These are phyloP conservation scores for Chloroceryle inda DNA, from an alignment of 2,797 vertebrate genomes.

Conservation along the genomic window DNA sequence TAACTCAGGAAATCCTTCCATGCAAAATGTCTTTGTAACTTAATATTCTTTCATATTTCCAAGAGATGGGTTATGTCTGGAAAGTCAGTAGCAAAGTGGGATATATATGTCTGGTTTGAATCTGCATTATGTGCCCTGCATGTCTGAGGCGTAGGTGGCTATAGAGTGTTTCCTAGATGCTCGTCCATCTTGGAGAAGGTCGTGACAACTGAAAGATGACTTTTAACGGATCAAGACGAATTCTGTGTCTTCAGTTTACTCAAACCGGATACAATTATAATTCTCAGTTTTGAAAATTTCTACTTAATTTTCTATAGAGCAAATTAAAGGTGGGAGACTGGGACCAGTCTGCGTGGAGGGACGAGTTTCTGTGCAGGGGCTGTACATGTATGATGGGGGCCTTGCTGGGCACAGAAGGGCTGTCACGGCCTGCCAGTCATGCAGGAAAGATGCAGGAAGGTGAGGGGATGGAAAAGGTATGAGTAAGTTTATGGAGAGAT, in stretches of 20 bases:
- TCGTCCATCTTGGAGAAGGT: accelerated
- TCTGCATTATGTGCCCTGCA: neutral
- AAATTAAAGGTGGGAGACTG: neutral
- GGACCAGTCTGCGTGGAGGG: neutral
- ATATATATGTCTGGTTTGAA: neutral
- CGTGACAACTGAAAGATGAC: neutral
- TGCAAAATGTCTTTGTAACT: slow-evolving; percentile 3
- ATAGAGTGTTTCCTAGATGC: neutral
- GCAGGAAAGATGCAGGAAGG: neutral
- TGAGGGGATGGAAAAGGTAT: neutral
- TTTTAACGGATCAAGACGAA: neutral
- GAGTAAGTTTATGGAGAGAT: neutral
- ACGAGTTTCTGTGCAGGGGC: accelerated
- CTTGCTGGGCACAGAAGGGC: neutral
- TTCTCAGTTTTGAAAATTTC: neutral
- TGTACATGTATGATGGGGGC: accelerated
- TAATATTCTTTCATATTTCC: neutral
- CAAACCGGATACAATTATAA: neutral
- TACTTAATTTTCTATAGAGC: neutral
- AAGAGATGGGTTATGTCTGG: neutral
- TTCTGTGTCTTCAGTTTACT: neutral
- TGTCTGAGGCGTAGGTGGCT: neutral
- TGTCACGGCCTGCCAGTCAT: accelerated
- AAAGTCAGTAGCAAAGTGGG: neutral
- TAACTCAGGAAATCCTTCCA: neutral